Percentiles rank a stretch among this genome's conserved stretches.
Conservation (phyloP, 2,888 invertebrate genomes). For the Vannuccia rotundouncinata region DNA sequence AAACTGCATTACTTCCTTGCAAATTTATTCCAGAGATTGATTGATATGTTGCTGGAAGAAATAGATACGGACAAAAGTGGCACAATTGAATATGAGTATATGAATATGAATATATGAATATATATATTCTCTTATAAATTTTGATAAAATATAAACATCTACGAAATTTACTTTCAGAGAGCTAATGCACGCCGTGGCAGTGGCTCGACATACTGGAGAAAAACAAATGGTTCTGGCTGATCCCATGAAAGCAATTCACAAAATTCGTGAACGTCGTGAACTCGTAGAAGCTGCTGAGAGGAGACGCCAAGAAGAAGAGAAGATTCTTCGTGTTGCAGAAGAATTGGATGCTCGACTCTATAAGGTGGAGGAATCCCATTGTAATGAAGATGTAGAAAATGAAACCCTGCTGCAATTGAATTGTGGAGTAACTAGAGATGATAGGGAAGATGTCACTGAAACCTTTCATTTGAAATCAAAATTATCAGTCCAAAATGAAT, state of each 20-base stretch:
- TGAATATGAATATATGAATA: not conserved
- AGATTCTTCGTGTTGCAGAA: not conserved
- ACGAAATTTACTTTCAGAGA: conserved; percentile 2
- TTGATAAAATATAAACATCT: not conserved
- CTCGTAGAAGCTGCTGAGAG: not conserved
- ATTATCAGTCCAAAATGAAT: no score
- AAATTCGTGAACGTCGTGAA: conserved; percentile 1
- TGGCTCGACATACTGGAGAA: not conserved
- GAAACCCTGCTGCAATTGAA: no score
- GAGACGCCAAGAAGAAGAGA: not conserved
- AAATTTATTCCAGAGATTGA: conserved; percentile 45
- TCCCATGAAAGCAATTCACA: conserved; percentile 25
- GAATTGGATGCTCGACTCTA: no score
- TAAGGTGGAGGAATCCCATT: no score
- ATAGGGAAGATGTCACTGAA: no score
- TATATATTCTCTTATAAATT: not conserved
- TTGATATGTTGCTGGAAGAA: conserved; percentile 45
- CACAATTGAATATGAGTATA: conserved; percentile 43
- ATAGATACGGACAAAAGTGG: conserved; percentile 45
- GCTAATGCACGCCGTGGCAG: conserved; percentile 10
- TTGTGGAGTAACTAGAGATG: no score
- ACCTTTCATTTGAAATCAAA: no score
- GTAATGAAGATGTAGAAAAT: no score
- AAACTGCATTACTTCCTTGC: no score
- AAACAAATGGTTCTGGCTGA: conserved; percentile 24